Base-by-base conservation (phyloP, 2,113 vertebrate species). In the Erythrocercus mccallii region DNA sequence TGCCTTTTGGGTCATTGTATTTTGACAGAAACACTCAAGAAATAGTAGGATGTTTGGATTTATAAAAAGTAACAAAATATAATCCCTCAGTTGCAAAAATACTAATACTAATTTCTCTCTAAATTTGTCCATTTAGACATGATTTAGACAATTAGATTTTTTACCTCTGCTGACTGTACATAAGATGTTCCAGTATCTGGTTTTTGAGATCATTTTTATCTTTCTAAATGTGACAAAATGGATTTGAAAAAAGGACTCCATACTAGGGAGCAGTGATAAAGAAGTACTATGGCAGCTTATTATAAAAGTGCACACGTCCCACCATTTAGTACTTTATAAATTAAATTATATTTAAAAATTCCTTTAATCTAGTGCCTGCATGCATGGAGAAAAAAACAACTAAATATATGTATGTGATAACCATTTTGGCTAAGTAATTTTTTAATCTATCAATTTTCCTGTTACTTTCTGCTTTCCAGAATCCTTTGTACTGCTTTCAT, bases 1-100 rank as follows among this genome's bases (percentile, higher is more conserved):
- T 47, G 7, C 3, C 6, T 69, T 86, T 86, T 60, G 5, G 47
- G 19, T 76, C 48, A 60, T 37, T 0, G 0, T 21, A 11, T 2
- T 83, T 88, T 31, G 42, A 4, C 9, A 60, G 42, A 40, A 76
- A 38, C 2, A 5, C 19, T 56, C 21, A 68, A 35, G 31, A 88
- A 84, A 53, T 2, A 71, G 2, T 23, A 23, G 28, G 15, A 88
- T 16, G 2, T 23, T 57, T 64, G 19, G 2, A 40, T 45, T 37
- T n/a, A 80, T 33, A 65, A 71, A 72, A 90, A 56, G 8, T 11
- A 69, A 4, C 28, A 69, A n/a, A 66, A 57, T 87, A 84, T 31
- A 22, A 60, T 15, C 17, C 8, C 27, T 57, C 5, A 77, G 9
- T 24, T 73, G 30, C 14, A 56, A 53, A 62, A 62, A 42, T 37